Evolutionary conservation across 2,888 invertebrate genomes (phyloP), one percentile per base, ranked within the genome.

Genomic region (Cinara cedri): DNA sequence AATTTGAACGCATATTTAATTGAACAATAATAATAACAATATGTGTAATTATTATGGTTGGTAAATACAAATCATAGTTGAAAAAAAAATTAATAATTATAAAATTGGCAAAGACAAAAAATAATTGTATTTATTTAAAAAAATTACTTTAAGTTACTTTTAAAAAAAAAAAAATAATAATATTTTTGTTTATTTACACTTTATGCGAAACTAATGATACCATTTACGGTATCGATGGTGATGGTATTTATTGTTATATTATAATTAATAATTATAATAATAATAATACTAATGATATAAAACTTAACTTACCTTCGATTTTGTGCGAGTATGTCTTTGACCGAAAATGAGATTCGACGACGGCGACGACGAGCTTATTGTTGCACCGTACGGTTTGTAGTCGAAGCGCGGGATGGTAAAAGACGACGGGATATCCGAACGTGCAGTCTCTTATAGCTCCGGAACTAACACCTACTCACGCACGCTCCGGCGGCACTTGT

Each of bases 391-490:
- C 60, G 68, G 74, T 60, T 42, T 68, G 19, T 51, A 68, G 70
- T 70, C 68, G 60, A 60, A 78, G 68, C 26, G 76, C 57, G 76
- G 49, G 76, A 68, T n/a, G 68, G 57, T 70, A 51, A 78, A 78
- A 70, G 68, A 78, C 78, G 62, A 57, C 70, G 60, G 49, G 49
- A 70, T 70, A 62, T 70, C 70, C 78, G 70, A 70, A 78, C n/a
- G n/a, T 51, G 78, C 78, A 70, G 78, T 70, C 78, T 78, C 78
- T 78, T 78, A 78, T 78, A 78, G 68, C 68, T 70, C 78, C 78
- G 78, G 78, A 78, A 70, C 70, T 70, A 60, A 78, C 78, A 70
- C 78, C 78, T 78, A 78, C 78, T 78, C 78, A 70, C 78, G 78
- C 78, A 68, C 76, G 46, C 76, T 76, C 76, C 57, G 34, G 34